These are phyloP conservation scores for Oryzias celebensis DNA, from an alignment of 2,113 vertebrate species.

Conservation along the genomic window DNA sequence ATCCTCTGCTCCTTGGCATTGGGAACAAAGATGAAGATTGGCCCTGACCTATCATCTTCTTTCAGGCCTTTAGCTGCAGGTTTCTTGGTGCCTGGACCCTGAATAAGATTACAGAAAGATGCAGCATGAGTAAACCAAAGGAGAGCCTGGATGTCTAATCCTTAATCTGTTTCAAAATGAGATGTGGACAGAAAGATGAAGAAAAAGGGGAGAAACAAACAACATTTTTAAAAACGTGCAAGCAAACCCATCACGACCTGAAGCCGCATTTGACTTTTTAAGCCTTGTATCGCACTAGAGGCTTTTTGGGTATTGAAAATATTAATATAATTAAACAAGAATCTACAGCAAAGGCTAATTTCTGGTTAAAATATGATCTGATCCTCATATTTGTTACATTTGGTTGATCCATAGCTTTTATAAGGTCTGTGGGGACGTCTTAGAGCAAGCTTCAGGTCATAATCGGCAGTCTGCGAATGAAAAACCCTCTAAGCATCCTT, in stretches of 20 bases:
- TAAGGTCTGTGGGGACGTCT: not conserved
- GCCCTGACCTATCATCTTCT: conserved; percentile 92
- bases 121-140: not conserved
- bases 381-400: too few relatives aligned
- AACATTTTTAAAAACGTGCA: not conserved
- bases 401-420: too few relatives aligned
- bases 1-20: conserved; percentile 95
- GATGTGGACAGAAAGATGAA: not conserved
- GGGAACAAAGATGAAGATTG: conserved; percentile 88
- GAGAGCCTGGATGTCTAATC: not conserved
- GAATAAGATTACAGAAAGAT: conserved; percentile 1
- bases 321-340: too few relatives aligned
- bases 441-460: conserved; percentile 2
- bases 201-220: conserved; percentile 11
- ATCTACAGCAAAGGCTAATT: too few relatives aligned
- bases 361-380: too few relatives aligned
- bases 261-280: too few relatives aligned
- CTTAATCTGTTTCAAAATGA: not conserved
- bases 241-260: too few relatives aligned
- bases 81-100: conserved; percentile 88
- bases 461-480: not conserved
- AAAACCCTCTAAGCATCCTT: conserved; percentile 1
- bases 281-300: too few relatives aligned
- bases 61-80: conserved; percentile 84
- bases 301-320: too few relatives aligned